Conservation (phyloP, 30 jellyfish, hydroid and myxozoan species). For the Phacellophora camtschatica region DNA sequence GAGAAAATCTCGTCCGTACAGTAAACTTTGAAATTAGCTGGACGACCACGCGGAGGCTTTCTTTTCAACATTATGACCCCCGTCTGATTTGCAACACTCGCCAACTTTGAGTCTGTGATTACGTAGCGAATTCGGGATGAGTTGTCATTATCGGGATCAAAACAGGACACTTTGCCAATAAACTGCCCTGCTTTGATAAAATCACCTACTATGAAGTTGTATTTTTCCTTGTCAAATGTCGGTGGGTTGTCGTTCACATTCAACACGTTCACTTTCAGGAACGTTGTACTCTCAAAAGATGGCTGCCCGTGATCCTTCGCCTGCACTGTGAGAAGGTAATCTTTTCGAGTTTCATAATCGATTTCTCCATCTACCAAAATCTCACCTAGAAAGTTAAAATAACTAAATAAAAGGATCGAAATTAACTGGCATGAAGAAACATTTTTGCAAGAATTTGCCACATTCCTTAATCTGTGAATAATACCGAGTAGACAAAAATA, state of each 20-base stretch:
- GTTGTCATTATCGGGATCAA: constrained; percentile 63
- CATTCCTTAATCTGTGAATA: too few relatives aligned
- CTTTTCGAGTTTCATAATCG: constrained; percentile 69
- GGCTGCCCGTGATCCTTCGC: constrained; percentile 87
- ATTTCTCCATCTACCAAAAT: constrained; percentile 41
- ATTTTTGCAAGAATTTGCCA: too few relatives aligned
- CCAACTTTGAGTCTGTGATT: constrained; percentile 58
- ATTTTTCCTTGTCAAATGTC: constrained; percentile 25
- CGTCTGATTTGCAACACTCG: constrained; percentile 16
- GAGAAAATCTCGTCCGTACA: constrained; percentile 74
- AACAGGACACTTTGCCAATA: constrained; percentile 83
- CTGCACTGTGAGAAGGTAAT: constrained; percentile 32
- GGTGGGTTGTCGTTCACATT: constrained; percentile 95
- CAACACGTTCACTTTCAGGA: constrained; percentile 35
- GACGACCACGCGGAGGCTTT: constrained; percentile 56
- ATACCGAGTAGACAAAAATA: too few relatives aligned
- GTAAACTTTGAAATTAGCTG: constrained; percentile 38
- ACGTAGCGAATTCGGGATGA: constrained; percentile 38
- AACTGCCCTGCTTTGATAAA: constrained; percentile 67
- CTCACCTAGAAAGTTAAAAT: neutral
- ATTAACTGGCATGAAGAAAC: too few relatives aligned
- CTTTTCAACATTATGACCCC: constrained; percentile 73
- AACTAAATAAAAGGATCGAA: too few relatives aligned
- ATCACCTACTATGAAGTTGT: constrained; percentile 65
- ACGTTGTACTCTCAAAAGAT: constrained; percentile 66